A percentile compares a stretch with the other conserved stretches of the same genome.
phyloP scores from a whole-genome alignment of 2,113 vertebrate species.

The Tupaia tana region DNA sequence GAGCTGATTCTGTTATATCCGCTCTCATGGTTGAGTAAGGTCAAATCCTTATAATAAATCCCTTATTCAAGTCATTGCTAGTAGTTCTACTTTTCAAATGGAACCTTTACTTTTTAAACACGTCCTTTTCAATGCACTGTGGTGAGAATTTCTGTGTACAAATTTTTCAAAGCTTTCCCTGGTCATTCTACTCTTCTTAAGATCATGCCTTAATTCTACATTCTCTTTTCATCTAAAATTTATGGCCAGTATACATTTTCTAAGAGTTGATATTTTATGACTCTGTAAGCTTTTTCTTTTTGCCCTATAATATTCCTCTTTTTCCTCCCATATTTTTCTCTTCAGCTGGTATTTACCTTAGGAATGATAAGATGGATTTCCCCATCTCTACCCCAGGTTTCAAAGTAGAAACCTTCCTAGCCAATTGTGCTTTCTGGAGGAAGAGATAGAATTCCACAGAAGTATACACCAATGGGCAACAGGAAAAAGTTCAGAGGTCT shows the following conservation, averaged over 20 bases:
- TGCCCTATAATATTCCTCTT: not conserved
- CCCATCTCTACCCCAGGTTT: not conserved
- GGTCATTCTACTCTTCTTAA: not conserved
- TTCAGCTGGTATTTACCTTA: not conserved
- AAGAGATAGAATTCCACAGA: too few species aligned
- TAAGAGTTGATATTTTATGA: not conserved
- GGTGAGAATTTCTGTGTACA: not conserved
- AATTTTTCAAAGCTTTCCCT: not conserved
- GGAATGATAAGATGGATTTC: not conserved
- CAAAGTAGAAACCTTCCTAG: not conserved
- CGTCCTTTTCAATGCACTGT: not conserved
- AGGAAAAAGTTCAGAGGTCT: not conserved
- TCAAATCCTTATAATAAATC: not conserved
- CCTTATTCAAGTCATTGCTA: not conserved
- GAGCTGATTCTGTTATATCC: not conserved
- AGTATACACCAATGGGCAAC: not conserved
- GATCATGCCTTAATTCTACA: not conserved
- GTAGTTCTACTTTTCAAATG: not conserved
- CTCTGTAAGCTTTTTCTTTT: not conserved
- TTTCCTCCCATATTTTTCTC: not conserved
- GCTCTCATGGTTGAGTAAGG: not conserved
- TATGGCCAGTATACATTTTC: not conserved
- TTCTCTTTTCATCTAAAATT: not conserved
- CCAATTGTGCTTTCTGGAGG: not conserved
- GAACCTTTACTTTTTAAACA: not conserved